Evolutionary conservation across 2,888 invertebrate genomes (phyloP).

Genomic region (Argyresthia goedartella): DNA sequence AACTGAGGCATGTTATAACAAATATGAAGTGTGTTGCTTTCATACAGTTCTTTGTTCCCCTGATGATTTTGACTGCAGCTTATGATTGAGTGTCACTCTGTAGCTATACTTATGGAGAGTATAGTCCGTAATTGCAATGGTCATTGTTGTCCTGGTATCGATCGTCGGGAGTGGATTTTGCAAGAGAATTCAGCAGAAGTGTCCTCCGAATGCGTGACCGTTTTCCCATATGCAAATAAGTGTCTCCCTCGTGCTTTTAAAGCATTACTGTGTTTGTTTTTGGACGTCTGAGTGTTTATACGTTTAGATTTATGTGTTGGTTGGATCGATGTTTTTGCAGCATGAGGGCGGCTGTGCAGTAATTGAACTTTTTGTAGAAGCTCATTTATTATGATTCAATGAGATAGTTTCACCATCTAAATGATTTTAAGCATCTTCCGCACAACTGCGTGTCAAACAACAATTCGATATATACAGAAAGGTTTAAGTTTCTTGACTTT

Average conservation of each 20-base stretch:
- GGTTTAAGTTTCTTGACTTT: no score
- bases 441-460: no score
- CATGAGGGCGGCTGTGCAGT: not conserved
- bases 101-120: not conserved
- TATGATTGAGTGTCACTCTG: not conserved
- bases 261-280: constrained; percentile 50
- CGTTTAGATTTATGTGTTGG: constrained; percentile 7
- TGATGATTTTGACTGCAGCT: constrained; percentile 48
- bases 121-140: not conserved
- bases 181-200: constrained; percentile 1
- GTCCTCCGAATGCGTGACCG: constrained; percentile 38
- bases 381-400: no score
- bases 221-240: constrained; percentile 64
- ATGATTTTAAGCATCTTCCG: no score
- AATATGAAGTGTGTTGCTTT: constrained; percentile 66
- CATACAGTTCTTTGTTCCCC: constrained; percentile 32
- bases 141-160: constrained; percentile 14
- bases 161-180: constrained; percentile 22
- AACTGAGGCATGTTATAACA: constrained; percentile 53
- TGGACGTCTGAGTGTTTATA: constrained; percentile 31
- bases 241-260: constrained; percentile 50
- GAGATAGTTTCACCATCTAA: no score
- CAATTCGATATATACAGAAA: no score
- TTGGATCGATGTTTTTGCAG: constrained; percentile 1
- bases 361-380: no score